A percentile compares a stretch with the other conserved stretches of the same genome.
phyloP scores from a whole-genome alignment of 2,113 vertebrate species.

The Ginglymostoma cirratum region DNA sequence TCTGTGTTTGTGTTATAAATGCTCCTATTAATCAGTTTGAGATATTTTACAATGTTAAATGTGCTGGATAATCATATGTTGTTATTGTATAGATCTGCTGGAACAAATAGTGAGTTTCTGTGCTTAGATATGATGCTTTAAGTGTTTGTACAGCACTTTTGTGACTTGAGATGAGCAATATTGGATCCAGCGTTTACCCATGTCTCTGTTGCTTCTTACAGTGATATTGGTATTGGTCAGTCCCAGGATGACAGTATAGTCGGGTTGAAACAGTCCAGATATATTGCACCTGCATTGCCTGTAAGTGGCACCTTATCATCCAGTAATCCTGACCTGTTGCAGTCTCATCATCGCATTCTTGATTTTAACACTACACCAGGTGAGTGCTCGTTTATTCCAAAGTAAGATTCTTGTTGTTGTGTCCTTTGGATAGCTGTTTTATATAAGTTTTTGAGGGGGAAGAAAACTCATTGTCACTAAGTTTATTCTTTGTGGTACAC shows the following conservation, averaged over 20 bases:
- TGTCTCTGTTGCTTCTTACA: conserved; percentile 46
- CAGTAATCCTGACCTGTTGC: conserved; percentile 88
- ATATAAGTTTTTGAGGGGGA: background rate
- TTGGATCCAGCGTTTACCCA: background rate
- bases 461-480: background rate
- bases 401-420: background rate
- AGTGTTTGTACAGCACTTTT: background rate
- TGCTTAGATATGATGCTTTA: background rate
- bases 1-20: background rate
- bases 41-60: background rate
- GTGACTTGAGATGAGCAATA: background rate
- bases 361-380: conserved; percentile 93
- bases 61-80: background rate
- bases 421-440: background rate
- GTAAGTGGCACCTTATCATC: conserved; percentile 91
- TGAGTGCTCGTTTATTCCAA: conserved; percentile 46
- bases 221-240: conserved; percentile 92
- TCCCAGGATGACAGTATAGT: conserved; percentile 98
- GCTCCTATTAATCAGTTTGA: background rate
- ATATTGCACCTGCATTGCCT: conserved; percentile 83
- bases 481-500: background rate
- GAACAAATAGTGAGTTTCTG: background rate
- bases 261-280: conserved; percentile 87
- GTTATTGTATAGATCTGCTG: background rate
- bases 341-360: conserved; percentile 93